Evolutionary conservation across 2,113 vertebrate species (phyloP).

Genomic region (Neoarius graeffei): DNA sequence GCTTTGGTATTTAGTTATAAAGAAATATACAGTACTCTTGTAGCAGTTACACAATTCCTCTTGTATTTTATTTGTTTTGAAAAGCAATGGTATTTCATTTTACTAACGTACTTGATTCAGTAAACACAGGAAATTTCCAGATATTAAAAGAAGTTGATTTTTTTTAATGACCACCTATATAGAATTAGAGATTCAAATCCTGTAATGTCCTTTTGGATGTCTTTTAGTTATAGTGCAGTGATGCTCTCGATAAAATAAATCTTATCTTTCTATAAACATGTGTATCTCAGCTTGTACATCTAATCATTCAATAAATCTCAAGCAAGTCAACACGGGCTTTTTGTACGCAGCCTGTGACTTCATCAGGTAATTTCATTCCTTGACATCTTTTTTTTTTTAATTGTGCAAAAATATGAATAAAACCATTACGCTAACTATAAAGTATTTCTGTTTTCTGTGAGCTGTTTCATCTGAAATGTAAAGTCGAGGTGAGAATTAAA

Average conservation of each 20-base stretch:
- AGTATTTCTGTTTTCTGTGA: background rate
- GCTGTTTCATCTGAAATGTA: background rate
- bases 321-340: background rate
- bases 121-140: background rate
- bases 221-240: background rate
- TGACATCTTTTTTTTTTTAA: background rate
- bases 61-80: background rate
- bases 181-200: background rate
- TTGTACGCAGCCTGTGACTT: background rate
- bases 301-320: background rate
- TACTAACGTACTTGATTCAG: background rate
- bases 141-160: background rate
- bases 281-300: background rate
- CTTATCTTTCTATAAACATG: background rate
- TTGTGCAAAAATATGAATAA: conserved; percentile 5
- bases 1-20: background rate
- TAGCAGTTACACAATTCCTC: background rate
- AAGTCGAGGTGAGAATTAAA: background rate
- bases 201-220: background rate
- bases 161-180: background rate
- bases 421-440: background rate
- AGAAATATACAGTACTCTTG: background rate
- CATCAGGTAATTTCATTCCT: background rate
- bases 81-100: background rate
- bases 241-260: background rate